These are phyloP conservation scores for Boulengeromyrus knoepffleri DNA, from an alignment of 2,113 vertebrate species.

Conservation along the genomic window DNA sequence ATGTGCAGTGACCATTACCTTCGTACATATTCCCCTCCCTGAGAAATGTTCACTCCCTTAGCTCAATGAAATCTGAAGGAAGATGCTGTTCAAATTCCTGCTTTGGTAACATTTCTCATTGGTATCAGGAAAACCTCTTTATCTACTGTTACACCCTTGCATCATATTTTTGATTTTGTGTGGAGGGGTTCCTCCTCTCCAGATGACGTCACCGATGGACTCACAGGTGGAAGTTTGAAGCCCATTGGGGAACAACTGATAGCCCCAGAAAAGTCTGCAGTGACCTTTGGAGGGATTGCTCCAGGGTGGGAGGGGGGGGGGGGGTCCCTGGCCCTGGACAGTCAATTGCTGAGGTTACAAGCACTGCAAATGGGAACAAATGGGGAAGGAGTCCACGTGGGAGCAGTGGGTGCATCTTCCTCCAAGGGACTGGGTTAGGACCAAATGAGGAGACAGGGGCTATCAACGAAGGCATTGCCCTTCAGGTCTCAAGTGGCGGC, in stretches of 20 bases:
- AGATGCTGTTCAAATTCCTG: not conserved
- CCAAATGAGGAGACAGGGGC: not conserved
- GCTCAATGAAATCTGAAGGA: not conserved
- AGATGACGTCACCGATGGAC: not conserved
- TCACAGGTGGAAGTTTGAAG: not conserved
- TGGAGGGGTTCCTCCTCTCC: not conserved
- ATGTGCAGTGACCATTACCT: not conserved
- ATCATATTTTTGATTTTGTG: not conserved
- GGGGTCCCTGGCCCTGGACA: not conserved
- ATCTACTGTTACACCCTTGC: not conserved
- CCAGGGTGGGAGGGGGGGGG: not conserved
- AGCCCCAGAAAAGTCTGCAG: not conserved
- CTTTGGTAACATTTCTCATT: not conserved
- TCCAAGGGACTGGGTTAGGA: not conserved
- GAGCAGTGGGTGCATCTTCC: slow-evolving; percentile 1
- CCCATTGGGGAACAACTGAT: not conserved
- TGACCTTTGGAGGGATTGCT: no score
- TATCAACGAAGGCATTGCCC: not conserved
- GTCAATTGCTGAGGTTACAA: not conserved
- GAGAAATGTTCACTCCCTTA: not conserved
- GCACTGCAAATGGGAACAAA: not conserved
- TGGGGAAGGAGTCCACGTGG: not conserved
- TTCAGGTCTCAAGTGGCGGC: not conserved
- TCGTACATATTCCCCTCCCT: not conserved
- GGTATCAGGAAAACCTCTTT: not conserved